Base-by-base conservation (phyloP, 2,797 vertebrate species). In the Chromobotia macracanthus region DNA sequence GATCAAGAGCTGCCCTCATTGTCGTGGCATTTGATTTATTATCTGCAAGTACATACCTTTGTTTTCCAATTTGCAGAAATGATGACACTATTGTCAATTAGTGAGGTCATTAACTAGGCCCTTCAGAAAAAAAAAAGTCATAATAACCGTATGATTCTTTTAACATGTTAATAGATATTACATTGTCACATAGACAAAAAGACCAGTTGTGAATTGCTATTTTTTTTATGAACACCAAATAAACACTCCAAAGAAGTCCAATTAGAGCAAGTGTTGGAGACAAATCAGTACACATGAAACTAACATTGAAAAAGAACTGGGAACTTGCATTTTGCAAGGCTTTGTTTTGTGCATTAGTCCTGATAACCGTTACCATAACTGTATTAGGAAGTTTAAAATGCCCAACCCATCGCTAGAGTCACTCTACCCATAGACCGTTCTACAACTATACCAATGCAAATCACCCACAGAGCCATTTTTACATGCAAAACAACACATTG, bases 1-100 rank as follows among this genome's bases (percentile, higher is more conserved):
- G 92, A 94, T 94, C 94, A 94, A 93, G 92, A 91, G 93, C 92
- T 58, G 81, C 73, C 80, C 82, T 73, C 84, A 85, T 89, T 90
- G 90, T 90, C 85, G 87, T 87, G 90, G 88, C 84, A 90, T 86
- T 87, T 92, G 91, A 94, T 93, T 91, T 92, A 92, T 90, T 89
- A 90, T 84, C 87, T 72, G 65, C 88, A 86, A 90, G 88, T 80
- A 83, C 82, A 88, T 86, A 81, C 80, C 83, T 91, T 94, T 92
- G 90, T 92, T 90, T 92, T 91, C 65, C 88, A 87, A 92, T 92
- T 91, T 88, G 83, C 85, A 84, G 87, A 87, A 84, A 84, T 84
- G 80, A 87, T 69, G 83, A 85, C 84, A 82, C 85, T 79, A 71
- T 86, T 86, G 56, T 80, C 48, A 68, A 68, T 72, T 72, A 89